Conservation (phyloP, 2,888 invertebrate genomes). For the Nephrocerus scutellatus region DNA sequence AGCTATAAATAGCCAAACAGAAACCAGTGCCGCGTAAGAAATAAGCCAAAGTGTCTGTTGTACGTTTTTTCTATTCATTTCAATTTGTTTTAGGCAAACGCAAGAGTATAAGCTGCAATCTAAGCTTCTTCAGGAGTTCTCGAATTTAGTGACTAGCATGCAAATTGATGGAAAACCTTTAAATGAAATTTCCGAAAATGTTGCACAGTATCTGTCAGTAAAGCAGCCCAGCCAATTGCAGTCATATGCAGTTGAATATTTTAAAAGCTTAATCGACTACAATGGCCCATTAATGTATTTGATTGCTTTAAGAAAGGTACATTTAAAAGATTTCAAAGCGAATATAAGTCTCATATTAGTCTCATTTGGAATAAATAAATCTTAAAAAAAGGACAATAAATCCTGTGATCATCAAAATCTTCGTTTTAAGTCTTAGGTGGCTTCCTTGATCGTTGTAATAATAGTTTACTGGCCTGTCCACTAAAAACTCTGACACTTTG, state of each 20-base stretch:
- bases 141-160: slow-evolving; percentile 34
- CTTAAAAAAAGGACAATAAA: too few species aligned
- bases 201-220: slow-evolving; percentile 33
- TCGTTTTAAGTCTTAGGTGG: too few species aligned
- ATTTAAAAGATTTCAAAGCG: slow-evolving; percentile 31
- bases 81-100: slow-evolving; percentile 35
- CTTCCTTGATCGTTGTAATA: too few species aligned
- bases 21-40: slow-evolving; percentile 28
- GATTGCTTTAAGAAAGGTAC: slow-evolving; percentile 31
- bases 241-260: slow-evolving; percentile 30
- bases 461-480: too few species aligned
- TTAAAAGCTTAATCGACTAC: slow-evolving; percentile 27
- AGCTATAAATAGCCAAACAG: slow-evolving; percentile 50
- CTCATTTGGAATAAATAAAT: slow-evolving; percentile 22
- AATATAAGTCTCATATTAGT: slow-evolving; percentile 31
- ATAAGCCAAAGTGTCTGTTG: not conserved
- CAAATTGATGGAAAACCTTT: slow-evolving; percentile 39
- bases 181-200: slow-evolving; percentile 34
- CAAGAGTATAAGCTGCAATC: slow-evolving; percentile 43
- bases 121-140: slow-evolving; percentile 35
- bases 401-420: too few species aligned
- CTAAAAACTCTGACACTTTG: too few species aligned
- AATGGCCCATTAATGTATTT: slow-evolving; percentile 42
- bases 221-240: slow-evolving; percentile 38
- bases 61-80: too few species aligned